Base-by-base conservation (phyloP, 2,888 invertebrate species). In the Protonemura montana region DNA sequence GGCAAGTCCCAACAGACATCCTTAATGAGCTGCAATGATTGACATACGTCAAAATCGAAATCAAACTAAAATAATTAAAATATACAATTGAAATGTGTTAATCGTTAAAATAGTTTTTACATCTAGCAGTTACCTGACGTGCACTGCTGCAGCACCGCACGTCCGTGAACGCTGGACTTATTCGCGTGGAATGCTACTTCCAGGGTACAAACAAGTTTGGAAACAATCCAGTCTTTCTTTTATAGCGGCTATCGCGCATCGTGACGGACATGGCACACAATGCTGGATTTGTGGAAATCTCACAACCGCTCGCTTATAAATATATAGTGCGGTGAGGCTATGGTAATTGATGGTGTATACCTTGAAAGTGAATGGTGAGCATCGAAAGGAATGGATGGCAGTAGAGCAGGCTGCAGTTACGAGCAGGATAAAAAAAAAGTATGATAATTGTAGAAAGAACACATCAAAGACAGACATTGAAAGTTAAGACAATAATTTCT, bases 31-130 rank as follows among this genome's bases (percentile, higher is more conserved):
- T 10, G 13, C 30, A n/a, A 6, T 81, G 81, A 81, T 81, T 81
- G 81, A 81, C 81, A 81, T 30, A 81, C n/a, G 81, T 81, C 81
- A 81, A 30, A 81, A 81, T 13, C 28, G 30, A 81, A 28, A 27
- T 35, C 27, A 16, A 80, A 27, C 10, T 10, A 5, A 10, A n/a
- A 30, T 28, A 78, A 78, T 78, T 26, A 81, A 13, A 30, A 81
- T 30, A 21, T 16, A 59, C 59, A 59, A 59, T 59, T 59, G 21
- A 59, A 59, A 59, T 35, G 35, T 35, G n/a, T n/a, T n/a, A n/a
- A n/a, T 35, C 35, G 10, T 35, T 35, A 35, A 35, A 35, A 35
- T 35, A 35, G 35, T 10, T 35, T 35, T 35, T 10, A 35, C 3
- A 35, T 35, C 5, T 35, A 35, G 3, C 35, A 35, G 35, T 35